A percentile compares a stretch with the other conserved stretches of the same genome.
Conservation (phyloP, 2,888 invertebrate genomes). For the Nephrotoma appendiculata region DNA sequence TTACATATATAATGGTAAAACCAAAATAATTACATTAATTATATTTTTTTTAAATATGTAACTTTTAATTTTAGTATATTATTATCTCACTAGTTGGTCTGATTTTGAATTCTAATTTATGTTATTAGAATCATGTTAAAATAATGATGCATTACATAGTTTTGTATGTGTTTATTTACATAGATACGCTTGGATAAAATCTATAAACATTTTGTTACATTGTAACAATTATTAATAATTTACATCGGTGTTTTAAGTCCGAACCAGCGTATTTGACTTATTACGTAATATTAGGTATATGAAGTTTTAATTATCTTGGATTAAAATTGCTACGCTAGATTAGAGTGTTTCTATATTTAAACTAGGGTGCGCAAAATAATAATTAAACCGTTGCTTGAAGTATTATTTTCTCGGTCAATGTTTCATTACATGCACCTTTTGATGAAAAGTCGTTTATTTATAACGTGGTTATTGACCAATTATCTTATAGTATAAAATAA, state of each 20-base stretch:
- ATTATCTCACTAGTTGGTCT: not conserved
- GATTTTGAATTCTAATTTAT: not conserved
- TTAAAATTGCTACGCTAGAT: too few relatives aligned
- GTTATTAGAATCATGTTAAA: not conserved
- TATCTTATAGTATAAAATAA: too few relatives aligned
- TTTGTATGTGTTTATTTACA: not conserved
- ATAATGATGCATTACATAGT: not conserved
- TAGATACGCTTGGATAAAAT: not conserved
- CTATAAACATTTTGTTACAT: not conserved
- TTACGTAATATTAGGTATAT: not conserved
- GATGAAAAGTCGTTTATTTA: too few relatives aligned
- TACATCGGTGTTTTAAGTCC: not conserved
- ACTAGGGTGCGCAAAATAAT: too few relatives aligned
- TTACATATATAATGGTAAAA: not conserved
- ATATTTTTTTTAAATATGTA: not conserved
- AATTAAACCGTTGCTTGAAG: too few relatives aligned
- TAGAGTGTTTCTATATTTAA: too few relatives aligned
- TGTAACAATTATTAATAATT: not conserved
- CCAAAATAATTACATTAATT: not conserved
- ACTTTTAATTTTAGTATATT: not conserved
- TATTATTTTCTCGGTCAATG: too few relatives aligned
- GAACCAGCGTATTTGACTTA: not conserved
- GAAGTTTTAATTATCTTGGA: not conserved
- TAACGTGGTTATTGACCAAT: too few relatives aligned
- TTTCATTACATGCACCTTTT: too few relatives aligned